Evolutionary conservation across 2,888 invertebrate genomes (phyloP), one percentile per base, ranked within the genome.

Genomic region (Hypolimnas misippus): DNA sequence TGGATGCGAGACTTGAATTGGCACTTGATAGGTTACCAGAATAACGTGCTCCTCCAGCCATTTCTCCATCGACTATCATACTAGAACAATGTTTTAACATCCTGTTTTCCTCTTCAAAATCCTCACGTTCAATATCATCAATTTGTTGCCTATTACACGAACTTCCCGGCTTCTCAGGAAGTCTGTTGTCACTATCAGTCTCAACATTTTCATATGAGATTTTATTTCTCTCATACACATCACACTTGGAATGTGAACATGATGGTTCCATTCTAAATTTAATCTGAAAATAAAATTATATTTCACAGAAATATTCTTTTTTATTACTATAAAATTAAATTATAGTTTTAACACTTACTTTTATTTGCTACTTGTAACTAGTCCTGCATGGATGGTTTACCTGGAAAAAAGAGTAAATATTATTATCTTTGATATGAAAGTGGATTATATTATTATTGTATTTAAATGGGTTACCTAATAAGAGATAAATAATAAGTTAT

Each of bases 71-170:
- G 2, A 89, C 86, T 46, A 87, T 81, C 76, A 91, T 84, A 49
- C 81, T 83, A 3, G 90, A 83, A 70, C 89, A 89, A 61, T 86
- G 87, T 56, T 89, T 89, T 51, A 90, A 73, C 63, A 92, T 81
- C 46, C 89, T 78, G 68, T 92, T 91, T 68, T 92, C 92, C 67
- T 92, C 92, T 52, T 91, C 90, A 42, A 91, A 92, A 66, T 92
- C 92, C 64, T 88, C 84, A 1, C 91, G 76, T 69, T 92, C 92
- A 35, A 92, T 77, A 44, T 90, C 87, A 58, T 92, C 92, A 60
- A 89, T 89, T 62, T 79, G 80, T 72, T 85, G 82, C 58, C 81
- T 76, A 54, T 74, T 76, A 72, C 73, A 78, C 55, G 76, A 76
- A 40, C 77, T 73, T 50, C 69, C 74, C 16, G 74, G 69, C 56